Evolutionary conservation across 37 sponge, comb jelly and placozoan genomes (phyloP), one percentile per base, ranked within the genome.

Genomic region (Trichoplax adhaerens): DNA sequence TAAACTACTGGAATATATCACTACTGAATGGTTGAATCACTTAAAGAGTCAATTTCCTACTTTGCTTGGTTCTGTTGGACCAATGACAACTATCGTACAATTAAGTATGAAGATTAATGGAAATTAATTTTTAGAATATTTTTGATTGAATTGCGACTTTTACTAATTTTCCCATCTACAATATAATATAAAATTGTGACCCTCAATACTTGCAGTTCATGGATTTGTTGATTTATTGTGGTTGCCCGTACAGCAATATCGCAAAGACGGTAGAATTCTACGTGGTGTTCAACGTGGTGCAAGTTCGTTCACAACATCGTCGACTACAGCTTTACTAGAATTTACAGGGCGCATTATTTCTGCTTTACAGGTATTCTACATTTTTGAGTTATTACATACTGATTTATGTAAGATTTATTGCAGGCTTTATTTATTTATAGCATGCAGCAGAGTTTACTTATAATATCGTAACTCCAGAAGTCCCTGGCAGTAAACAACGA

Each of bases 161-260:
- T 57, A 46, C 29, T 63, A 67, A 10, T 12, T 12, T 12, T 12
- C 62, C 12, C 12, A 12, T 60, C 12, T 12, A 60, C 62, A 12
- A 71, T 5, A 52, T 74, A 7, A 48, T 68, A 51, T 65, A 50
- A 66, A 50, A 71, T 46, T 71, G 76, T 74, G 7, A 8, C 7
- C 12, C 5, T 68, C 49, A 12, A n/a, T 7, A 48, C 2, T 5
- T 58, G 2, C 64, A 89, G 90, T 79, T 29, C 80, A 82, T 56
- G 95, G 95, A 4, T 66, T 87, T 47, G 75, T 90, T 62, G 91
- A 91, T 59, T 82, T 90, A 71, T 75, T 96, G 6, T 82, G 86
- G 75, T 70, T 96, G 55, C 98, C 98, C n/a, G 74, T 78, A 64
- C 87, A 96, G 53, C 98, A 96, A 76, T 96, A 96, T 77, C 77